Evolutionary conservation across 53 echinoderm and acorn worm species (phyloP), one percentile per base, ranked within the genome.

Genomic region (Glandiceps talaboti): DNA sequence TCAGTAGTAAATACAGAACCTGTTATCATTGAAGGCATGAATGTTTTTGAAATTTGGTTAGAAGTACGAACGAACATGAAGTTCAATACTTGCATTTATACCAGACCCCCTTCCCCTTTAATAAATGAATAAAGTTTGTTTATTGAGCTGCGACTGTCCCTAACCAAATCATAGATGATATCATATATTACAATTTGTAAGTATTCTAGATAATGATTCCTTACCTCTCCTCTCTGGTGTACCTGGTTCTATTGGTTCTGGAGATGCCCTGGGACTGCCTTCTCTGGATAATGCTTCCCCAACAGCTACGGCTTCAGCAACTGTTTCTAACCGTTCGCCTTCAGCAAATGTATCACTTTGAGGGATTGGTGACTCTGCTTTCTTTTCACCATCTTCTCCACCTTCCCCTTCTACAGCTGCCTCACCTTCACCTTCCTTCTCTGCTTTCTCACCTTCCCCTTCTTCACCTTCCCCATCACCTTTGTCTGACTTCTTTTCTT

Each of bases 321-420:
- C 93, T 1, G 97, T 97, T 86, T 97, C 97, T 26, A 91, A 91
- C 75, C 97, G 84, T 76, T 97, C 97, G 32, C 97, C 97, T 73
- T 97, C 97, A 28, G 91, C 91, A 80, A 97, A 97, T 1, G 97
- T 97, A 75, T 94, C 93, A 84, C 93, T 97, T 82, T 97, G 91
- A 20, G 97, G 97, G 20, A 97, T 81, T 28, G 95, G 93, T 76
- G 90, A 89, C 77, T 75, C 74, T 0, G 82, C 81, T 74, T 87
- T 82, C 33, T 82, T 87, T 29, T 88, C 81, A 14, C 26, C 30
- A 1, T 28, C 79, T 33, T 87, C 80, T 27, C 73, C 83, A 33
- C 74, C 80, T 0, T 26, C 76, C 27, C 26, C 82, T 32, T 73
- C 73, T 14, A 1, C 77, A 0, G 29, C 14, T 76, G 14, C 1